Base-by-base conservation (phyloP, 2,113 vertebrate genomes). In the Eupsittula cactorum region DNA sequence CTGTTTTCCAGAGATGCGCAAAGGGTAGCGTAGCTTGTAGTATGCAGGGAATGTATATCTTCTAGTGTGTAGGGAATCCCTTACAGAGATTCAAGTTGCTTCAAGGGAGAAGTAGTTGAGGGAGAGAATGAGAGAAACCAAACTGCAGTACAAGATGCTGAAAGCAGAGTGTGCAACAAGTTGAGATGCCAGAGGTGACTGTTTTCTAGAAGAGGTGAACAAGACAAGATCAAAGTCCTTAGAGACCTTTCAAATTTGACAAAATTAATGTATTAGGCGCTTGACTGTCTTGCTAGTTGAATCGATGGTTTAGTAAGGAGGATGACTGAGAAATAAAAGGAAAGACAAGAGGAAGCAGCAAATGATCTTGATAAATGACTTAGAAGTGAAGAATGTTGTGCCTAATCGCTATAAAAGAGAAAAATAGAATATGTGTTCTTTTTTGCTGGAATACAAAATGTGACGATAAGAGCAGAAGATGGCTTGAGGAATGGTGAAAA, bases 201-300 rank as follows among this genome's bases (percentile, higher is more conserved):
- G 16, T 85, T 82, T 93, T 92, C 20, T 82, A 33, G 60, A 81
- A 80, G 41, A 92, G 46, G 31, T 80, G 88, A 77, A 41, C 28
- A 74, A 53, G 50, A 69, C 49, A 50, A 69, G 52, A 76, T 91
- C 4, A 10, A 35, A 65, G 69, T 71, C 65, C 74, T 82, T 64
- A 49, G 68, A 50, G 53, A 64, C 55, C 31, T 82, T 93, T 86
- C 37, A 29, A 47, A 37, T 81, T 67, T 90, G 63, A 70, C n/a
- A 69, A 76, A 85, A 65, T 41, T 29, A 47, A 59, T 79, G 5
- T 27, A 20, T 57, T 46, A 63, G 35, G 46, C 27, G 15, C 33
- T 63, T 80, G 50, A 82, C 29, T 88, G 24, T 74, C 68, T 65
- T 81, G 27, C 37, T 73, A 46, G 75, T 62, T 70, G 53, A 53